Evolutionary conservation across 2,113 vertebrate genomes (phyloP), one percentile per base, ranked within the genome.

Genomic region (Lasiurus borealis): DNA sequence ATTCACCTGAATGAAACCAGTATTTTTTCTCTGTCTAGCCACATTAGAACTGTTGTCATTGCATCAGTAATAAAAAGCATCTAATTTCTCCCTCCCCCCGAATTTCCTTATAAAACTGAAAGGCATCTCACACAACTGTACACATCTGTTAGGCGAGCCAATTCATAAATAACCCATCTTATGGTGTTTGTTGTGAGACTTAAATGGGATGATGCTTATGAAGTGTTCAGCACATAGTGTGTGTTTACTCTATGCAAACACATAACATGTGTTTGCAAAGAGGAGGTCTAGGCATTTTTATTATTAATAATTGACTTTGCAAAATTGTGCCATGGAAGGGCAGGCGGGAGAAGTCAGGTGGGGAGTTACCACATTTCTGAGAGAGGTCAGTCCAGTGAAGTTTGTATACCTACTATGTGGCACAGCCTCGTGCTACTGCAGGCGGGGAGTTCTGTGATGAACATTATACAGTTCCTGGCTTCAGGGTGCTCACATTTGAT

Each of bases 81-180:
- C 48, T 52, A 54, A 81, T 25, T 78, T 92, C 64, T 77, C 78
- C 66, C 57, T 88, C 50, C 40, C 8, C 31, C 72, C 2, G 85
- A 90, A n/a, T 95, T 78, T 88, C 68, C 68, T 72, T 85, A 50
- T 77, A 81, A 66, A 92, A 78, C 34, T 54, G 54, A 15, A 50
- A 97, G 84, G 27, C 46, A 80, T 78, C 15, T 88, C 75, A 89
- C 34, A 75, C 34, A 87, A 31, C 85, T 92, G 27, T 66, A 82
- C 34, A 59, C 27, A 59, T 89, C 54, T 94, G 62, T 62, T 89
- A 48, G 23, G 29, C 76, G 52, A 75, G 57, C 52, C 52, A 77
- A 36, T 72, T 95, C 50, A 23, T 90, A 80, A 96, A 93, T 88
- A 86, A 90, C 52, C 34, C n/a, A 52, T 52, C 16, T 89, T 90